These are phyloP conservation scores for Cataglyphis altisquamis DNA, from an alignment of 2,888 invertebrate genomes.

Conservation along the genomic window DNA sequence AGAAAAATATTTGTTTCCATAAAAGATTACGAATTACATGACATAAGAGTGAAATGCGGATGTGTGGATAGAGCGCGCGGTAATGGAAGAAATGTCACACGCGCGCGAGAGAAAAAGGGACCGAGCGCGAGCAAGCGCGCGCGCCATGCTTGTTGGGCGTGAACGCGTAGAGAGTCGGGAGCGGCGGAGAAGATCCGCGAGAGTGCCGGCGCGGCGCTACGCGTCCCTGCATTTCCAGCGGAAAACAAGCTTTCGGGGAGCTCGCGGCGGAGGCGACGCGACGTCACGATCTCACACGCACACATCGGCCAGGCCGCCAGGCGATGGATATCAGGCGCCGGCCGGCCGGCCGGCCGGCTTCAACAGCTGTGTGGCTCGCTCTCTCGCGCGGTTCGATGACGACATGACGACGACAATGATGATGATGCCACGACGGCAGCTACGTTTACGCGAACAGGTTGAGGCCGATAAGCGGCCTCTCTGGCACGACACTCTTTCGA, in stretches of 20 bases:
- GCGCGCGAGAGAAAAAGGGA: constrained; percentile 16
- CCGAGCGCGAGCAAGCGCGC: constrained; percentile 53
- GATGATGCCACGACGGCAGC: constrained; percentile 57
- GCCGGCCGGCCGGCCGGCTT: constrained; percentile 77
- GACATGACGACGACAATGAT: constrained; percentile 17
- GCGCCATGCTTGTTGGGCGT: constrained; percentile 82
- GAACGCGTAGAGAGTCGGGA: constrained; percentile 64
- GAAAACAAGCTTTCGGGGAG: constrained; percentile 24
- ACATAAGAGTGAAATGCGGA: constrained; percentile 46
- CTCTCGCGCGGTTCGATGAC: constrained; percentile 15
- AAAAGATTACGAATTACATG: neutral
- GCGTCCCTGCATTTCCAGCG: constrained; percentile 51
- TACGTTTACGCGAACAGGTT: constrained; percentile 60
- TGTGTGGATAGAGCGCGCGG: constrained; percentile 7
- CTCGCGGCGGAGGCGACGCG: neutral
- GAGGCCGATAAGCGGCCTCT: constrained; percentile 59
- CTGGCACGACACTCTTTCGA: constrained; percentile 51
- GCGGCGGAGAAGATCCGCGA: constrained; percentile 54
- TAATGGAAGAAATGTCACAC: constrained; percentile 44
- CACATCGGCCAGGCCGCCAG: constrained; percentile 25
- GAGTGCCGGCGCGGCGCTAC: constrained; percentile 11
- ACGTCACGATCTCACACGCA: constrained; percentile 19
- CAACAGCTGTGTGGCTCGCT: constrained; percentile 68
- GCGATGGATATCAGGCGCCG: constrained; percentile 46
- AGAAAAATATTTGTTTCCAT: neutral